Percentiles rank a stretch among this genome's conserved stretches.
Evolutionary conservation across 2,888 invertebrate species (phyloP).

Genomic region (Rhyacophila evoluta): DNA sequence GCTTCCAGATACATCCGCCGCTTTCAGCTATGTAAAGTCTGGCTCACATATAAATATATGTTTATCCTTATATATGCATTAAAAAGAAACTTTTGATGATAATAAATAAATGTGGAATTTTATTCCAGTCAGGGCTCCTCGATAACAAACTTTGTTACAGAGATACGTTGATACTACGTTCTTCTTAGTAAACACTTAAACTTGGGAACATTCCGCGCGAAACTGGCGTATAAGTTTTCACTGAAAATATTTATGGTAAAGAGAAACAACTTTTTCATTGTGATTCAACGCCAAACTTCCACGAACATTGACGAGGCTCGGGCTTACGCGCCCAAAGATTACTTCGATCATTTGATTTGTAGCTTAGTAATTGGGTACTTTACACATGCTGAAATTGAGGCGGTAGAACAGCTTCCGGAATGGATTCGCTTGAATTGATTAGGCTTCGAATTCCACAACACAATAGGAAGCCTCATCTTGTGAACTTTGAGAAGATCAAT

Average conservation of each 20-base stretch:
- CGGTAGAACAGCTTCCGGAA: slow-evolving; percentile 5
- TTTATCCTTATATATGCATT: slow-evolving; percentile 31
- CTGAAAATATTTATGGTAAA: slow-evolving; percentile 43
- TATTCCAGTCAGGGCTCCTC: slow-evolving; percentile 44
- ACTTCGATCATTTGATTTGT: slow-evolving; percentile 9
- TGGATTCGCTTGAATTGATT: slow-evolving; percentile 14
- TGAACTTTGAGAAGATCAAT: slow-evolving; percentile 8
- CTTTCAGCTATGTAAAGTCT: not conserved
- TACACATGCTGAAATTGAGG: slow-evolving; percentile 19
- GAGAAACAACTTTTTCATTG: slow-evolving; percentile 41
- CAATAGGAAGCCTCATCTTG: not conserved
- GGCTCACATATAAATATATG: not conserved
- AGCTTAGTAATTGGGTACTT: slow-evolving; percentile 1
- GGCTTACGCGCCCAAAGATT: slow-evolving; percentile 4
- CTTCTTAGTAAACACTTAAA: slow-evolving; percentile 42
- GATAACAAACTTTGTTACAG: slow-evolving; percentile 47
- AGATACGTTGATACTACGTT: slow-evolving; percentile 39
- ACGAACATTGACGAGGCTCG: not conserved
- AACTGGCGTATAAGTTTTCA: slow-evolving; percentile 26
- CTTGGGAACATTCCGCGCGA: slow-evolving; percentile 33
- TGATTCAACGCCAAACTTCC: slow-evolving; percentile 33
- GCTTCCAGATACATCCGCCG: not conserved
- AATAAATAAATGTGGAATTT: slow-evolving; percentile 51
- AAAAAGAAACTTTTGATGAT: slow-evolving; percentile 46
- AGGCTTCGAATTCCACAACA: not conserved